Percentiles rank a stretch among this genome's conserved stretches.
Conservation (phyloP, 2,888 invertebrate species). For the Micropterix aruncella region DNA sequence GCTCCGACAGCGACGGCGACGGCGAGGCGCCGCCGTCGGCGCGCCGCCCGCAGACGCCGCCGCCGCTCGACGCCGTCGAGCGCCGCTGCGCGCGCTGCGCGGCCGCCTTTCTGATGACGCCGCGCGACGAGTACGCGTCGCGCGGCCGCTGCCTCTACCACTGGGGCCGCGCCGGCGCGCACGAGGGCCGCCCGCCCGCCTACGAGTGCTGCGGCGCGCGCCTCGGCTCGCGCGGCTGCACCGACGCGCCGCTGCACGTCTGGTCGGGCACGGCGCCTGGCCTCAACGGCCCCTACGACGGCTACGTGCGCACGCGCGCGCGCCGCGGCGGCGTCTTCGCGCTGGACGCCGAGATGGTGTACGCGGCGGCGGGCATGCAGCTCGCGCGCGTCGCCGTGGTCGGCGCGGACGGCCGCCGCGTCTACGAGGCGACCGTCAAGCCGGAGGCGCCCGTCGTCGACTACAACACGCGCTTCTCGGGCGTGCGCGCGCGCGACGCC, state of each 20-base stretch:
- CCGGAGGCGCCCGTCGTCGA: conserved; percentile 78
- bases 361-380: conserved; percentile 75
- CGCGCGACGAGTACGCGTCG: conserved; percentile 55
- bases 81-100: conserved; percentile 61
- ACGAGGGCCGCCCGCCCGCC: conserved; percentile 19
- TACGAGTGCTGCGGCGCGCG: conserved; percentile 51
- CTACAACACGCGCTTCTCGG: conserved; percentile 92
- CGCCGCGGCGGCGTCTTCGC: conserved; percentile 54
- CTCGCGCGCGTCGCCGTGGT: conserved; percentile 80
- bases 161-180: conserved; percentile 63
- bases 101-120: conserved; percentile 53
- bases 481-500: conserved; percentile 54
- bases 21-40: conserved; percentile 19
- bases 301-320: conserved; percentile 46
- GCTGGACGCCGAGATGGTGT: conserved; percentile 96
- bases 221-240: conserved; percentile 47
- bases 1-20: conserved; percentile 41
- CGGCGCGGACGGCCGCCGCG: conserved; percentile 52
- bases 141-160: conserved; percentile 75
- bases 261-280: conserved; percentile 61
- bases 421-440: conserved; percentile 74
- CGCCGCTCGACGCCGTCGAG: conserved; percentile 27
- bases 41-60: not conserved
- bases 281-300: conserved; percentile 57
- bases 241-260: conserved; percentile 51